phyloP scores from a whole-genome alignment of 92 coral and sea anemone genomes.

The Pocillopora grandis region DNA sequence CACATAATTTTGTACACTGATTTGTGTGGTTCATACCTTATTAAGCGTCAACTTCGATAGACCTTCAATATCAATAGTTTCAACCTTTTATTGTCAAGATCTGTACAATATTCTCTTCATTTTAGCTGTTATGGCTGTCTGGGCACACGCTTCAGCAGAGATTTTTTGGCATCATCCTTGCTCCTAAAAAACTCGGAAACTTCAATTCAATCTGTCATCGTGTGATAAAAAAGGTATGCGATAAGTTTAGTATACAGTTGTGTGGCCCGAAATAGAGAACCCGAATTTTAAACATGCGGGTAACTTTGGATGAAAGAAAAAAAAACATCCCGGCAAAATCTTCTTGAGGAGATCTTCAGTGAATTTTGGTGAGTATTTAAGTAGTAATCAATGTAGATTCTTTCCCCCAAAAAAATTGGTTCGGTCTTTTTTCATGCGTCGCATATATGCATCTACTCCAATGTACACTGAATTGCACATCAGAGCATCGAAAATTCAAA shows the following conservation, averaged over 20 bases:
- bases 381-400: not conserved
- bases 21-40: slow-evolving; percentile 2
- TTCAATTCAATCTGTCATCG: slow-evolving; percentile 15
- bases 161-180: not conserved
- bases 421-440: too few relatives aligned
- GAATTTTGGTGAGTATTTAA: not conserved
- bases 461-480: too few relatives aligned
- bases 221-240: not conserved
- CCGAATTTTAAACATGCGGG: slow-evolving; percentile 2
- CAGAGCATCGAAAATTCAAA: too few relatives aligned
- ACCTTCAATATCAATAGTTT: not conserved
- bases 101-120: slow-evolving; percentile 3
- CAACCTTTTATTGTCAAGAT: not conserved
- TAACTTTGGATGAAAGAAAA: not conserved
- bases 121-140: not conserved
- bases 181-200: not conserved
- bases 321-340: not conserved
- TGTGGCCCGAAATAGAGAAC: slow-evolving; percentile 10
- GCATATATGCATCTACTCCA: too few relatives aligned
- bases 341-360: not conserved
- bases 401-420: too few relatives aligned
- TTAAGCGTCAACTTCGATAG: slow-evolving; percentile 3
- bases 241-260: not conserved
- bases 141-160: not conserved
- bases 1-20: not conserved